Evolutionary conservation across 1,140 invertebrate genomes (phyloP), one percentile per base, ranked within the genome.

Genomic region (Ostrea denselamellosa): DNA sequence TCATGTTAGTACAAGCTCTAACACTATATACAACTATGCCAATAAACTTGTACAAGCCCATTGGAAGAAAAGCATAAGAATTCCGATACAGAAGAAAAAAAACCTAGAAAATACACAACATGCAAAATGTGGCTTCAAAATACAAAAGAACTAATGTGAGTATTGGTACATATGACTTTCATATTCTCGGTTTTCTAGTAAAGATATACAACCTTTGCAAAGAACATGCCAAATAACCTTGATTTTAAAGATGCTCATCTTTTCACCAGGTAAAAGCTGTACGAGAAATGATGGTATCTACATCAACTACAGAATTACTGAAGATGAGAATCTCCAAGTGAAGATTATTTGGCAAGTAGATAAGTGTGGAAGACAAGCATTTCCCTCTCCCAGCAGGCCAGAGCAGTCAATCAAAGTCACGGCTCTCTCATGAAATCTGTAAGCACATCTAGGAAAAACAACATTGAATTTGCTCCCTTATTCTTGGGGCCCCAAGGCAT

Each of bases 221-320:
- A 71, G 8, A 71, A 34, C 68, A 28, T 25, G 22, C 68, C 68
- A 71, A 28, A 25, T 14, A 71, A 71, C 22, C 68, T 71, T 28
- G 68, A 71, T n/a, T 71, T 71, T 62, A 71, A 28, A 71, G 68
- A 71, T 71, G 68, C 68, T 34, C 68, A 71, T 71, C 56, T 71
- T 71, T 71, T 22, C 1, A 4, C 22, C 22, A 25, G 28, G 22
- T 71, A 28, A 28, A 25, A 25, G 28, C 28, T 25, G 28, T 62
- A 62, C 17, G 17, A 0, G 56, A 12, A 71, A 71, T 28, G 3
- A 71, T 71, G 8, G 25, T 25, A 25, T n/a, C n/a, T 62, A 19
- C 56, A 19, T n/a, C n/a, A 25, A 28, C 22, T 71, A 34, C 28
- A 71, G 28, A 25, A 8, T 34, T 25, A 71, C 8, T 25, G 8